These are phyloP conservation scores for Drosophila tanythrix DNA, from an alignment of 2,888 invertebrate species.

Conservation along the genomic window DNA sequence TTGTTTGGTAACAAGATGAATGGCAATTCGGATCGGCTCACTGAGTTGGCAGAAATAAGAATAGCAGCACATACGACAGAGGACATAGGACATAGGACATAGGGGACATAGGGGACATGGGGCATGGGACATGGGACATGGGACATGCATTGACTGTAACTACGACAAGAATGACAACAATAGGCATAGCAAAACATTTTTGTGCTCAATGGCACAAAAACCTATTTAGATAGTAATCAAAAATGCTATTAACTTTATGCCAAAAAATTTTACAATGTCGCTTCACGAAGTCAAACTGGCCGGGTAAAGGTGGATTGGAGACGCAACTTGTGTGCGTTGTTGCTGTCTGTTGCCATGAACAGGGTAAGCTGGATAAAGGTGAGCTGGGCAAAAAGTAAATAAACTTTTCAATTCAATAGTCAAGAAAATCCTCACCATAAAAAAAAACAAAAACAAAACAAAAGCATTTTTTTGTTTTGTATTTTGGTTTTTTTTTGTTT, in stretches of 20 bases:
- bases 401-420: constrained; percentile 70
- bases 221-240: constrained; percentile 73
- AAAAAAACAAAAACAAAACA: constrained; percentile 11
- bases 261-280: constrained; percentile 69
- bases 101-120: background rate
- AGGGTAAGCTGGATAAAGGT: constrained; percentile 24
- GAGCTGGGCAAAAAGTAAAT: constrained; percentile 54
- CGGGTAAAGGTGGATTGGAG: constrained; percentile 3
- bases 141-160: constrained; percentile 33
- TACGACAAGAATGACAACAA: constrained; percentile 44
- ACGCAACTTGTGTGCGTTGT: background rate
- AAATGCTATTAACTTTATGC: constrained; percentile 74
- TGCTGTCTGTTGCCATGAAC: constrained; percentile 12
- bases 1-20: constrained; percentile 5
- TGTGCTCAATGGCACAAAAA: constrained; percentile 72
- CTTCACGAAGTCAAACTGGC: constrained; percentile 8
- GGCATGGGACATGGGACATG: background rate
- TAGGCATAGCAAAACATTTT: constrained; percentile 56
- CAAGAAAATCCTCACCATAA: constrained; percentile 57
- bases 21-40: constrained; percentile 4
- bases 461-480: constrained; percentile 4
- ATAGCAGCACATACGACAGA: background rate
- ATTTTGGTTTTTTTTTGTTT: background rate
- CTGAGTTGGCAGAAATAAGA: background rate
- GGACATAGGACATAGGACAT: background rate